Conservation (phyloP, 2,113 vertebrate species). For the Cavia porcellus region DNA sequence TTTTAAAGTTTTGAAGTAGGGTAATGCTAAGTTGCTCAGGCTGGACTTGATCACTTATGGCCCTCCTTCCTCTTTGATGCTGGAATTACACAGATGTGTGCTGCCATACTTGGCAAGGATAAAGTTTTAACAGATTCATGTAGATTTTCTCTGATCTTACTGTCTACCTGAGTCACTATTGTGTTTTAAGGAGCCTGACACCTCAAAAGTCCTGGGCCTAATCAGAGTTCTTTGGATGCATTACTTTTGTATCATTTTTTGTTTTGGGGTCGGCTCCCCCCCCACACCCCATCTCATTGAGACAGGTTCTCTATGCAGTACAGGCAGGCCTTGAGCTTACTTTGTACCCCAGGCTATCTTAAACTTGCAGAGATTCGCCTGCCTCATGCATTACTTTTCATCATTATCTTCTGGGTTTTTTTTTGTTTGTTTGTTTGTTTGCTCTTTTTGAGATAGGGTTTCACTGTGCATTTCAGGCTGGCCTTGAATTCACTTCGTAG, state of each 20-base stretch:
- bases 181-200: not conserved
- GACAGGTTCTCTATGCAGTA: too few relatives aligned
- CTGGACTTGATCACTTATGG: not conserved
- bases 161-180: not conserved
- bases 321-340: too few relatives aligned
- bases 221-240: not conserved
- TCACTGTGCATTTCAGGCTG: not conserved
- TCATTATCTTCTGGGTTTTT: too few relatives aligned
- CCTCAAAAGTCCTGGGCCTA: not conserved
- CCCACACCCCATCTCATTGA: not conserved
- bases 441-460: not conserved
- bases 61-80: not conserved
- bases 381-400: too few relatives aligned
- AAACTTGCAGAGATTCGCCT: too few relatives aligned
- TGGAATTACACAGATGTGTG: not conserved
- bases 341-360: too few relatives aligned
- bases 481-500: too few relatives aligned
- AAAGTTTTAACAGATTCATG: constrained; percentile 3
- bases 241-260: not conserved
- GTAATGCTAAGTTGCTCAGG: not conserved
- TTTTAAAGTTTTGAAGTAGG: not conserved
- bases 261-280: not conserved
- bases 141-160: not conserved
- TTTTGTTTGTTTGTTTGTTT: not conserved
- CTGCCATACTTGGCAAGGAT: not conserved